Evolutionary conservation across 2,888 invertebrate species (phyloP), one percentile per base, ranked within the genome.

Genomic region (Anarsia innoxiella): DNA sequence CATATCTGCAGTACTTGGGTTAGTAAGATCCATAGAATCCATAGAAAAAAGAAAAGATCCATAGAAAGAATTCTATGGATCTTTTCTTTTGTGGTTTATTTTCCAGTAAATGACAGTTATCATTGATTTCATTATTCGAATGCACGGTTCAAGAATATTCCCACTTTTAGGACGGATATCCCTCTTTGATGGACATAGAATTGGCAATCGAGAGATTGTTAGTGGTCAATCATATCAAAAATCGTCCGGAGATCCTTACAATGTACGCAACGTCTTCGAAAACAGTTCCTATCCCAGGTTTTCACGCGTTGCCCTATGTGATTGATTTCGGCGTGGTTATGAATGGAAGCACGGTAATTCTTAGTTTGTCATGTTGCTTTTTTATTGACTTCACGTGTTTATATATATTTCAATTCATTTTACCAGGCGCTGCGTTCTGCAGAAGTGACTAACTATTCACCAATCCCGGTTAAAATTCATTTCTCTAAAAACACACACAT

Each of bases 251-350:
- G 19, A 46, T 84, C 32, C 48, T 83, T 42, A 54, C 46, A 1
- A 46, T 51, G 9, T 78, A 68, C 41, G 75, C 61, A 1, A 53
- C 56, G 8, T 42, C 54, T 19, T 48, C 56, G 2, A 76, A 77
- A 49, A 69, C 64, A 29, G 66, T 66, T 31, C 64, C 82, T 3
- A 86, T 88, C 39, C 78, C 86, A 15, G 76, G 84, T 36, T 86
- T 88, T 49, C 42, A 51, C 1, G 75, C 86, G 1, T 72, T 78
- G 5, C 71, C 87, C 1, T 90, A 89, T 48, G 49, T 84, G 3
- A 67, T 89, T 49, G 88, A 89, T 53, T 86, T 86, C 48, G 88
- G 88, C 11, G 85, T 86, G 28, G 86, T 89, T 0, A 74, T 87
- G 13, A 75, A 86, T 12, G 83, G 75, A 10, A 74, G 70, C 42